Evolutionary conservation across 2,888 invertebrate species (phyloP).

Genomic region (Epinotia demarniana): DNA sequence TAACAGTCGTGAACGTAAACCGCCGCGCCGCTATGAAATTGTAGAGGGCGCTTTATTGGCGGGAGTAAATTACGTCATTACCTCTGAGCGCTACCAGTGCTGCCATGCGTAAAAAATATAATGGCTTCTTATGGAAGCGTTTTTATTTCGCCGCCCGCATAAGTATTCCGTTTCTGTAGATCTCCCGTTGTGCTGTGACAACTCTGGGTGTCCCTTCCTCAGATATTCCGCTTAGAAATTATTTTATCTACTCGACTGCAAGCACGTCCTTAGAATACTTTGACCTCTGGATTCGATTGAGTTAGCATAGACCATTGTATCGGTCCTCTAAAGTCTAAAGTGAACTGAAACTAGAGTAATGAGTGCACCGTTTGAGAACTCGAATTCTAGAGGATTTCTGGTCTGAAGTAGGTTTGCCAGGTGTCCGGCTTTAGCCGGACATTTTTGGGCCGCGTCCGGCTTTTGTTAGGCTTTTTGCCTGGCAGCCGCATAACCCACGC

Average conservation of each 20-base stretch:
- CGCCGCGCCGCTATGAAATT: conserved; percentile 51
- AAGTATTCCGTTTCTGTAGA: neutral
- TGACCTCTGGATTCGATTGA: neutral
- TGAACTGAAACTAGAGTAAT: neutral
- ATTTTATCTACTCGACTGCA: no score
- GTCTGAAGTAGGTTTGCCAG: no score
- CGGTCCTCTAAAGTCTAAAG: neutral
- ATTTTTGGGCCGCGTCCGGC: no score
- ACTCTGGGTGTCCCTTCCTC: neutral
- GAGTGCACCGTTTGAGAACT: neutral
- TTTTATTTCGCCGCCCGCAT: neutral
- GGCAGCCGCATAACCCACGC: no score
- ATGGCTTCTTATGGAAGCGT: conserved; percentile 9
- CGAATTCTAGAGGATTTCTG: neutral
- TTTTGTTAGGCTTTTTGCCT: no score
- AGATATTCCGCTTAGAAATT: neutral
- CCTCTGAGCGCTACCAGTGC: conserved; percentile 19
- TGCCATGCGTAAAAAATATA: conserved; percentile 17
- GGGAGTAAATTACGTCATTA: conserved; percentile 40
- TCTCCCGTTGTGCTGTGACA: neutral
- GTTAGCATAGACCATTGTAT: neutral
- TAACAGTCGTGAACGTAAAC: conserved; percentile 49
- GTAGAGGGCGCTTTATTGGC: conserved; percentile 45
- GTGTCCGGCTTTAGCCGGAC: no score
- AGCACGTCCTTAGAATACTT: neutral